Evolutionary conservation across 2,888 invertebrate species (phyloP).

Genomic region (Gymnocheta viridis): DNA sequence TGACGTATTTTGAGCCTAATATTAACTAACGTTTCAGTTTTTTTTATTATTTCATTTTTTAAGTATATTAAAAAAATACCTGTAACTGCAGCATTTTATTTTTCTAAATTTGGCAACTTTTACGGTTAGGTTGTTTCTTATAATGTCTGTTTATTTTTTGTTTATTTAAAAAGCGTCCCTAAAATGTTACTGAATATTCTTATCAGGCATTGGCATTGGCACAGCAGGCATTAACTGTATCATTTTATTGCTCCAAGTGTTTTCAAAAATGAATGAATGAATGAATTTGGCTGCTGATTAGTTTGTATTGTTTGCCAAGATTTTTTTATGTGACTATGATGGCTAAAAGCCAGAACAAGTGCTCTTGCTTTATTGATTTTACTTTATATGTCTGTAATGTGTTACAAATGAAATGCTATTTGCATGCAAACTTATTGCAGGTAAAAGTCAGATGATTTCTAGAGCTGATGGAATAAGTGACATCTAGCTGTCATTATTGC

Average conservation of each 20-base stretch:
- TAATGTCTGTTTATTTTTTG: background rate
- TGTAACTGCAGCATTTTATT: background rate
- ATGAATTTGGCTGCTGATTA: slow-evolving; percentile 23
- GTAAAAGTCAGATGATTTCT: background rate
- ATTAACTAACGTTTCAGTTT: background rate
- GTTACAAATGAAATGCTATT: too few species aligned
- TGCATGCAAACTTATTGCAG: background rate
- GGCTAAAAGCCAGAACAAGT: slow-evolving; percentile 39
- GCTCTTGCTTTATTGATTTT: slow-evolving; percentile 23
- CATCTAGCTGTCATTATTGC: too few species aligned
- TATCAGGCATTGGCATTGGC: slow-evolving; percentile 38
- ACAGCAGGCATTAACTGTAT: slow-evolving; percentile 8
- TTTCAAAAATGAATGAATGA: too few species aligned
- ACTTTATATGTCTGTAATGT: background rate
- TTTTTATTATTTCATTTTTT: background rate
- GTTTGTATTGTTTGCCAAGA: slow-evolving; percentile 37
- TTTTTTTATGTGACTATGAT: background rate
- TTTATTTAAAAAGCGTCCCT: background rate
- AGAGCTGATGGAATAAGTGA: too few species aligned
- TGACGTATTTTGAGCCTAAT: background rate
- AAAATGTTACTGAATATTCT: slow-evolving; percentile 8
- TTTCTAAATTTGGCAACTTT: slow-evolving; percentile 15
- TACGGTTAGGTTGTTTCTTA: background rate
- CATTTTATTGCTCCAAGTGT: slow-evolving; percentile 21
- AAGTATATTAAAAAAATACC: background rate